Evolutionary conservation across 2,797 vertebrate species (phyloP).

Genomic region (Coreius guichenoti): DNA sequence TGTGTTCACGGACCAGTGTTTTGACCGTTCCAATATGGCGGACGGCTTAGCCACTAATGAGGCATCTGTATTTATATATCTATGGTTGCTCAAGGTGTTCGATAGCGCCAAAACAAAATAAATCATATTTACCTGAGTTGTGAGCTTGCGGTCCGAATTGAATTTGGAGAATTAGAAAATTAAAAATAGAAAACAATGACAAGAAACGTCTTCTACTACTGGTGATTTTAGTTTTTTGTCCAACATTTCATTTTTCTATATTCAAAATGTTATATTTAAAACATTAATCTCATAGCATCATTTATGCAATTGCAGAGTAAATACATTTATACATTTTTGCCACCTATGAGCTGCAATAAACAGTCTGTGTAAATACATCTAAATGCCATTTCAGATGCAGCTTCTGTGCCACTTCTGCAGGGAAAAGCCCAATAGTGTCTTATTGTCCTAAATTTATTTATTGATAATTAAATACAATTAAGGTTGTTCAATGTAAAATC

Average conservation of each 20-base stretch:
- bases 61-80: fast-evolving
- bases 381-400: not conserved
- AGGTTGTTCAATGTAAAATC: not conserved
- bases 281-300: not conserved
- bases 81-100: not conserved
- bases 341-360: not conserved
- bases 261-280: not conserved
- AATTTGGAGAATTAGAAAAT: not conserved
- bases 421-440: not conserved
- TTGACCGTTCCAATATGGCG: too few relatives aligned
- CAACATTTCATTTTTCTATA: too few relatives aligned
- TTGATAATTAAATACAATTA: too few relatives aligned
- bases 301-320: not conserved
- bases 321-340: not conserved
- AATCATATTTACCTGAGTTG: too few relatives aligned
- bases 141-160: not conserved
- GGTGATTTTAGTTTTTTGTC: not conserved
- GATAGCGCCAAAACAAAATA: too few relatives aligned
- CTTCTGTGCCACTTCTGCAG: not conserved
- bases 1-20: too few relatives aligned
- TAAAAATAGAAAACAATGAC: not conserved
- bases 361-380: not conserved
- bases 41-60: too few relatives aligned
- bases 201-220: not conserved
- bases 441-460: too few relatives aligned